Evolutionary conservation across 2,888 invertebrate species (phyloP), one percentile per base, ranked within the genome.

Genomic region (Psococerastis gibbosa): DNA sequence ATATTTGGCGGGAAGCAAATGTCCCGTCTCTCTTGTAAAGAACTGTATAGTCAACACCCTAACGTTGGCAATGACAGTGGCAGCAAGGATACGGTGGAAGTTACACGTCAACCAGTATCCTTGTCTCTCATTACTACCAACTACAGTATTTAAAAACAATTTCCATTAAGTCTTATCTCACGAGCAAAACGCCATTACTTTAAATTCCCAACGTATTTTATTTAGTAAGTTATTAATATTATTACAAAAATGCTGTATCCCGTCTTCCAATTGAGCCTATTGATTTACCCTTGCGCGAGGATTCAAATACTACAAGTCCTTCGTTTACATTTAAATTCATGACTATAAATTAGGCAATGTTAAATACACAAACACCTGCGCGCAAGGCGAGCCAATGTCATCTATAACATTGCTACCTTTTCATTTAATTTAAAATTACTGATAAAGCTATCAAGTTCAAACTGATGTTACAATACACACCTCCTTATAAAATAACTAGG

Each of bases 191-290:
- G 27, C 27, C 11, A n/a, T 27, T 27, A 27, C 27, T 27, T 27
- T 27, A 9, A 27, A 11, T n/a, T n/a, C n/a, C 27, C 27, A 27
- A 27, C 27, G 11, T 6, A 11, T 27, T n/a, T 27, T 27, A 27
- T 6, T 27, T 27, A 27, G 8, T 27, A 27, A 6, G 15, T 38
- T 38, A 17, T 38, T 38, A 17, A 18, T 38, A 20, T 38, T 20
- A 38, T 20, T n/a, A 38, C 22, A 38, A 38, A 18, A 17, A 18
- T 38, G 8, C n/a, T 38, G 17, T 38, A 18, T 34, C 13, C 35
- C 35, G 5, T 18, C 38, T 38, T 38, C 38, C 38, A 18, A 38
- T 38, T 38, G 38, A 38, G 38, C 38, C 38, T 38, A 38, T 18
- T 38, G 13, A 13, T 38, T 38, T 27, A 9, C 27, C 8, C 27